Evolutionary conservation across 1,140 invertebrate genomes (phyloP).

Genomic region (Pseudomyrmex sp.): DNA sequence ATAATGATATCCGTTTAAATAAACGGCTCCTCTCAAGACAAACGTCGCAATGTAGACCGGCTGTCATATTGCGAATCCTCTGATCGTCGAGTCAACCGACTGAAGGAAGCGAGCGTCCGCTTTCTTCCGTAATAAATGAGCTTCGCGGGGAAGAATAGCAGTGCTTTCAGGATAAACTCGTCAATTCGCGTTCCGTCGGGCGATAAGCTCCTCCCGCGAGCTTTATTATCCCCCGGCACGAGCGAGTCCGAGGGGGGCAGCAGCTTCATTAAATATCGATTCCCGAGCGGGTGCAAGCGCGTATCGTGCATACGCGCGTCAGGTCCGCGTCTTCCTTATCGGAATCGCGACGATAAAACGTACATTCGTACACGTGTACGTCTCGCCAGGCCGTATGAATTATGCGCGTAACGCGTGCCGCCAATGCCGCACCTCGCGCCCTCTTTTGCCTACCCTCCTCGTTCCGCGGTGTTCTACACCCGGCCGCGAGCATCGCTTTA

Average conservation of each 20-base stretch:
- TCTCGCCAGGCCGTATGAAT: slow-evolving; percentile 72
- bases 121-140: slow-evolving; percentile 56
- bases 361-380: slow-evolving; percentile 72
- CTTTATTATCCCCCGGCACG: slow-evolving; percentile 43
- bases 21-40: neutral
- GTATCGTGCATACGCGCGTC: slow-evolving; percentile 55
- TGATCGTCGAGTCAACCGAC: neutral
- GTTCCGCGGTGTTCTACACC: slow-evolving; percentile 60
- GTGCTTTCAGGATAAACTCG: slow-evolving; percentile 53
- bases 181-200: slow-evolving; percentile 38
- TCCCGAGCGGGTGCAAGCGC: slow-evolving; percentile 19
- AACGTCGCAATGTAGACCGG: neutral
- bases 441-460: slow-evolving; percentile 7
- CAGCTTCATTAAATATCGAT: slow-evolving; percentile 73
- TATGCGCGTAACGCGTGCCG: slow-evolving; percentile 78
- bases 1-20: neutral
- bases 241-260: slow-evolving; percentile 20
- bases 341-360: slow-evolving; percentile 73
- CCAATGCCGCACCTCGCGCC: slow-evolving; percentile 72
- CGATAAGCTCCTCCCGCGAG: slow-evolving; percentile 43
- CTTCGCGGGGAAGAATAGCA: slow-evolving; percentile 7
- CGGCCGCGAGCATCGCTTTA: slow-evolving; percentile 65
- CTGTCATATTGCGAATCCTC: slow-evolving; percentile 1
- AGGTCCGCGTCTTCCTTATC: slow-evolving; percentile 65
- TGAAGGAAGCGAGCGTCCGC: slow-evolving; percentile 13